Evolutionary conservation across 2,797 vertebrate genomes (phyloP), one percentile per base, ranked within the genome.

Genomic region (Acipenser ruthenus): DNA sequence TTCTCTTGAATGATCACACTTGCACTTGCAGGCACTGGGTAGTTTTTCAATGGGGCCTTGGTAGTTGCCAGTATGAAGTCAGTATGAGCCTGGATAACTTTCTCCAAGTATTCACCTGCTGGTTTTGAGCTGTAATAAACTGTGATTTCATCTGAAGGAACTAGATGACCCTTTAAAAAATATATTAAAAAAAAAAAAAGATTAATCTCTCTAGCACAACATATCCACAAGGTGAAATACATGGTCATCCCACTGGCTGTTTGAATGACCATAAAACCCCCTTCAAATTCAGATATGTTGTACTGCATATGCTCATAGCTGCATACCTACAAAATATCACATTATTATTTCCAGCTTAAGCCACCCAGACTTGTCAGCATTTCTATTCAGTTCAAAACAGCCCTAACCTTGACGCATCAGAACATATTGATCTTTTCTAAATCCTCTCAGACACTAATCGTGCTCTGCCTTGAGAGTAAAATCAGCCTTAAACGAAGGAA

Each of bases 11-110:
- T 93, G 72, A 99, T 93, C 62, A 95, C 11, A 68, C 82, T 86
- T 74, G 87, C 84, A 6, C 77, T 84, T 63, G 84, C 76, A 73
- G 91, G 86, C 64, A 94, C 92, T 0, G 97, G 94, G 78, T 89
- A 95, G 62, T 87, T 84, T 71, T 90, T 79, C 69, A 99, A 84
- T 2, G 92, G 89, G 78, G 95, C 92, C 77, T 99, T 98, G 69
- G 92, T 89, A 10, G 95, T 97, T 8, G 91, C 93, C 77, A 93
- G 84, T 83, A 99, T 98, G 67, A 99, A 99, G 65, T 95, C 93
- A 0, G 69, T 86, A 63, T 98, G 97, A 5, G 88, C 86, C 77
- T 91, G 85, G 72, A 99, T 92, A 65, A 99, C 90, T n/a, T 85
- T 83, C 72, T 89, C 88, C 83, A 99, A 82, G 81, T 99, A 98